Evolutionary conservation across 2,113 vertebrate genomes (phyloP), one percentile per base, ranked within the genome.

Genomic region (Caretta caretta): DNA sequence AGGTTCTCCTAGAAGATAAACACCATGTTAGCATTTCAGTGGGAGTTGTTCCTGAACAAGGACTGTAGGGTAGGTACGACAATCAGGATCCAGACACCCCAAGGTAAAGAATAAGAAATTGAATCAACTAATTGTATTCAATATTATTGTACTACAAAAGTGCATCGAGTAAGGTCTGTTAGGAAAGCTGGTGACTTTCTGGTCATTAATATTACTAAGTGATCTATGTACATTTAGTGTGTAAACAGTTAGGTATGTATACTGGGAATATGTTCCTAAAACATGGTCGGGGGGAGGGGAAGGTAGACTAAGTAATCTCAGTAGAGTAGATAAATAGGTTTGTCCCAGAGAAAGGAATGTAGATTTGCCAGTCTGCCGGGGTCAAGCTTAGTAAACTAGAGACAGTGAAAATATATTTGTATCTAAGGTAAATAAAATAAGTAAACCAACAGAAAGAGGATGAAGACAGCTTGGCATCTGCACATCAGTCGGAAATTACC

Each of bases 1-100:
- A 99, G 99, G 93, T 99, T 99, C 97, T 99, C 99, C 99, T 99
- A 93, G 92, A 98, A 97, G 96, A 88, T 87, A 97, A 97, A 97
- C 94, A 93, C n/a, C 29, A 94, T 19, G 97, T 76, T 56, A 95
- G 76, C 1, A 11, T 92, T 93, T 97, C 46, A 94, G 57, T 25
- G 82, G 0, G 79, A 86, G 27, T 3, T 54, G 12, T 22, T 85
- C 14, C 42, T 89, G 54, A 82, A 0, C 2, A 13, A 75, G 75
- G 9, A 62, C 0, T 2, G 2, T 27, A 20, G 13, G 12, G 17
- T 38, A 59, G 19, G 65, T 22, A 38, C 19, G n/a, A 38, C 65
- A 20, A 72, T 38, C 65, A 72, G 65, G 65, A 72, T 38, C 5
- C 65, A 72, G 65, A 72, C n/a, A 38, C 65, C n/a, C 19, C 5